Conservation (phyloP, 1,140 invertebrate species). For the Bombus consobrinus region DNA sequence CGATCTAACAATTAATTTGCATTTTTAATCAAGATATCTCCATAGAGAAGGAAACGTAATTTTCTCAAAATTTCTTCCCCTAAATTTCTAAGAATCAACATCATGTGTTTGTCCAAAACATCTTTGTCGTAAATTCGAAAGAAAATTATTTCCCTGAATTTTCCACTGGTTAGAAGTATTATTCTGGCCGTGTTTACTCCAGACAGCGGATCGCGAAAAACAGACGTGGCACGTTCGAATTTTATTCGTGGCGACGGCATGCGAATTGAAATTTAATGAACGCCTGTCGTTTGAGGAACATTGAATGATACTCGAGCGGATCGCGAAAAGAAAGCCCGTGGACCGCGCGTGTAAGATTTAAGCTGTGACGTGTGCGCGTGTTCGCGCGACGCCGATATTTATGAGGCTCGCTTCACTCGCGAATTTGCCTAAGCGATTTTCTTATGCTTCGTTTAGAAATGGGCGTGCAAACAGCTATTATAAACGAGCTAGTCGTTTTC, state of each 20-base stretch:
- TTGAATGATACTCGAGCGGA: neutral
- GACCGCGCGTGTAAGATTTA: neutral
- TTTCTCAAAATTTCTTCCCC: no score
- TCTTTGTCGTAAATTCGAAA: neutral
- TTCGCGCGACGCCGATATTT: neutral
- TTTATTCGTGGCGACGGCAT: constrained; percentile 6
- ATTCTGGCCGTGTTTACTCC: neutral
- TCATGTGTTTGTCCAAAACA: neutral
- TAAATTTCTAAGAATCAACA: neutral
- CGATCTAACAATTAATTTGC: no score
- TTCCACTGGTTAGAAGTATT: neutral
- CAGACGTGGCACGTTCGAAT: constrained; percentile 23
- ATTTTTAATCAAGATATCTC: no score
- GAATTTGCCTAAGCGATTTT: constrained; percentile 22
- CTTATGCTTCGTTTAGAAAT: constrained; percentile 4
- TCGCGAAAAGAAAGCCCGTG: neutral
- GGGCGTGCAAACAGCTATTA: neutral
- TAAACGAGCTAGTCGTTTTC: neutral
- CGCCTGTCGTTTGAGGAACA: neutral
- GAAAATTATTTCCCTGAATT: neutral
- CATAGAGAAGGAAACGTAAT: no score
- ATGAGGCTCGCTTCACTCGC: neutral
- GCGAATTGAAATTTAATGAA: constrained; percentile 38
- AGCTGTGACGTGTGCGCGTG: neutral
- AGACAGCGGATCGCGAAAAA: neutral